A percentile compares a stretch with the other conserved stretches of the same genome.
Evolutionary conservation across 2,113 vertebrate genomes (phyloP).

Genomic region (Caloenas nicobarica): DNA sequence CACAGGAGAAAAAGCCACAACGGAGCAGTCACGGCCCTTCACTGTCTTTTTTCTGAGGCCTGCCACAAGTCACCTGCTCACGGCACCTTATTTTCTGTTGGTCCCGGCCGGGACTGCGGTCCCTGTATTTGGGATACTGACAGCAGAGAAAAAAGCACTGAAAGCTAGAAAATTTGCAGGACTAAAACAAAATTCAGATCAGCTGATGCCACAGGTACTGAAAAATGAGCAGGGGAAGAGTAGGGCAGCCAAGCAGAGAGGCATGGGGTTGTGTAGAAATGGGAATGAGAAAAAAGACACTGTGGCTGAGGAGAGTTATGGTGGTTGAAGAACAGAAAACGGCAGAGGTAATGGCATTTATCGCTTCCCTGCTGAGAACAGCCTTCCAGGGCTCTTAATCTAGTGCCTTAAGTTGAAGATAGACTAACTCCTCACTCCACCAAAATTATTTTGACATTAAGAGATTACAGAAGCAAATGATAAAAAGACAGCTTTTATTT

Average conservation of each 20-base stretch:
- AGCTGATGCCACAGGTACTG: not conserved
- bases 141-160: not conserved
- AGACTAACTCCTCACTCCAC: not conserved
- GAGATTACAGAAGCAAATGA: not conserved
- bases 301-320: not conserved
- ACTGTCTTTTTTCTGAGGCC: not conserved
- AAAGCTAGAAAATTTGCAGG: not conserved
- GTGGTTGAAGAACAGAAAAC: not conserved
- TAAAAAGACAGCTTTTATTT: constrained; percentile 2
- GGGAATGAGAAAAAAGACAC: not conserved
- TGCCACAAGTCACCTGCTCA: not conserved
- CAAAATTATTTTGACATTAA: not conserved
- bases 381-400: not conserved
- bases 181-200: not conserved
- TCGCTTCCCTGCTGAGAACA: not conserved
- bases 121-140: not conserved
- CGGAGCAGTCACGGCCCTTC: fast-evolving
- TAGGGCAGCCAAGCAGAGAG: not conserved
- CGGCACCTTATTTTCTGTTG: not conserved
- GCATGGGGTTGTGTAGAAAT: not conserved
- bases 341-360: not conserved
- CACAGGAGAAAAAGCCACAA: not conserved
- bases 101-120: not conserved
- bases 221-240: not conserved
- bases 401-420: not conserved